Conservation (phyloP, 2,888 invertebrate genomes). For the Diarsia rubi region DNA sequence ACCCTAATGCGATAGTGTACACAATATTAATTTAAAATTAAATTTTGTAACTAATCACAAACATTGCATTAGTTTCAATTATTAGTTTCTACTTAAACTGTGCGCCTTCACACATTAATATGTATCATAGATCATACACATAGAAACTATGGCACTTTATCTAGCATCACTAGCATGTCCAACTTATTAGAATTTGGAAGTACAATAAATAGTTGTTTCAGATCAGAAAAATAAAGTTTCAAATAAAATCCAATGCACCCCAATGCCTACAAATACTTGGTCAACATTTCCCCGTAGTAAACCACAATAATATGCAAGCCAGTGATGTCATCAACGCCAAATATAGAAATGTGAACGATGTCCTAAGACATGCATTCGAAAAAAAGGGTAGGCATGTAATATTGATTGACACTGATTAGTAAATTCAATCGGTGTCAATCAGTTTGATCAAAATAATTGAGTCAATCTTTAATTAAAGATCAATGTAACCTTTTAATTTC, state of each 20-base stretch:
- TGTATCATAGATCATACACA: too few species aligned
- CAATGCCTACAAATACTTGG: conserved; percentile 74
- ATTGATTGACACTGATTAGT: background rate
- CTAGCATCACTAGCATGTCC: background rate
- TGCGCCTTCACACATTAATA: too few species aligned
- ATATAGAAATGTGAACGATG: conserved; percentile 76
- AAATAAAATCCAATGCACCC: conserved; percentile 73
- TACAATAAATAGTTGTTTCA: conserved; percentile 60
- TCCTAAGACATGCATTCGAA: conserved; percentile 76
- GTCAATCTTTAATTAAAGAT: background rate
- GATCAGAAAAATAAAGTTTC: conserved; percentile 84
- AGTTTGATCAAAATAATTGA: background rate
- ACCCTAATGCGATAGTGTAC: too few species aligned
- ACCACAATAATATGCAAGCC: conserved; percentile 65
- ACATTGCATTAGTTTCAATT: too few species aligned
- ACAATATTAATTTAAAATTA: too few species aligned
- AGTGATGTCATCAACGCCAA: conserved; percentile 61
- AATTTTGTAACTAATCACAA: too few species aligned
- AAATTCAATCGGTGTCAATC: too few species aligned
- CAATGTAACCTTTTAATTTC: background rate
- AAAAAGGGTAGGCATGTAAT: conserved; percentile 75
- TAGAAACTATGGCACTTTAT: background rate
- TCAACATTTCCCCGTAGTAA: conserved; percentile 77
- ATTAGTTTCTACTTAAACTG: too few species aligned
- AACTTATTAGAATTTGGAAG: background rate